Evolutionary conservation across 1,140 invertebrate species (phyloP), one percentile per base, ranked within the genome.

Genomic region (Vanessa atalanta): DNA sequence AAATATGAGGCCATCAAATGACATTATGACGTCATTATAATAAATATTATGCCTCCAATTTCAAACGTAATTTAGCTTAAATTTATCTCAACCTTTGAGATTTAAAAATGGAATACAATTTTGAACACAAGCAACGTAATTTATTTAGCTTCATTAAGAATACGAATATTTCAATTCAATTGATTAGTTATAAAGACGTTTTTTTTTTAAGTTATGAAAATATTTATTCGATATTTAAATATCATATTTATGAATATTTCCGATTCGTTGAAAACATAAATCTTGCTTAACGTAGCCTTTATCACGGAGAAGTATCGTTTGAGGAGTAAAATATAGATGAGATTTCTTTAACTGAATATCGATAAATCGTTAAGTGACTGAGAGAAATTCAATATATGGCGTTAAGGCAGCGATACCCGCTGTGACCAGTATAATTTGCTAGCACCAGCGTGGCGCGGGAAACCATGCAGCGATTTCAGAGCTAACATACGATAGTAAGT

Each of bases 351-450:
- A 61, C 26, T 37, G 57, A 61, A 61, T 74, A 81, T 82, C 79
- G 74, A 85, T 82, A 83, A 80, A 83, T 79, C 75, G 78, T 77
- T 61, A 61, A 61, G 73, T 81, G 81, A 84, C 82, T 85, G 78
- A 80, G 78, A 84, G 84, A 82, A 84, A 86, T 83, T 83, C 83
- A 79, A 69, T 69, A 86, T 86, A 83, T 79, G 71, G 85, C 80
- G 83, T 83, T 86, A 87, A 87, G 76, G 79, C 75, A 71, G 63
- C 65, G 81, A 72, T 74, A 73, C 87, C 88, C 80, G 88, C 86
- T 88, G 87, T 63, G 87, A 75, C 79, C 79, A 75, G 83, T 85
- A 86, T 88, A 89, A 89, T 89, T 88, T 88, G 82, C 83, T 81
- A 83, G 81, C 76, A 84, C 78, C 75, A 75, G 67, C 75, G 68